A percentile compares a stretch with the other conserved stretches of the same genome.
phyloP scores from a whole-genome alignment of 1,140 invertebrate species.

The Drosophila seguyi region DNA sequence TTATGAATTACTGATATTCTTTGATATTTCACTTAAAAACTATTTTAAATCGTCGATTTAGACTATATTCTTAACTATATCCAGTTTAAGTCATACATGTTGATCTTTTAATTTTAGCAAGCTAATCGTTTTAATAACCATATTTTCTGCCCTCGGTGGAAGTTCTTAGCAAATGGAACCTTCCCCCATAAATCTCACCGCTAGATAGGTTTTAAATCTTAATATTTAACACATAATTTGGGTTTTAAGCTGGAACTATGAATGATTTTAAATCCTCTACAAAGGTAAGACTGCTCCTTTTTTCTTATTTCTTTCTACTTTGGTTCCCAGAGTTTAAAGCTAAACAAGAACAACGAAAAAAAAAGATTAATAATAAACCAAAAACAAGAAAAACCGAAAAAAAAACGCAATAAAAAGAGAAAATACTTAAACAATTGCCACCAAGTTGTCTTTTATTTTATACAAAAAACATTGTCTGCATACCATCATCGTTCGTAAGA shows the following conservation, averaged over 20 bases:
- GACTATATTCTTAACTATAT: neutral
- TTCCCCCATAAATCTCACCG: neutral
- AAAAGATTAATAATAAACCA: constrained; percentile 21
- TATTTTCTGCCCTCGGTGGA: constrained; percentile 2
- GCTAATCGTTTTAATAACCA: neutral
- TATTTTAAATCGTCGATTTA: neutral
- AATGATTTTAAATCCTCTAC: constrained; percentile 51
- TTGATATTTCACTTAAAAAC: neutral
- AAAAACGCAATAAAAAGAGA: constrained; percentile 76
- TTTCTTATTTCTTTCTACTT: constrained; percentile 60
- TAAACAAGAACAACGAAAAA: constrained; percentile 46
- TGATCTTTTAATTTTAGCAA: neutral
- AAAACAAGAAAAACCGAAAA: constrained; percentile 33
- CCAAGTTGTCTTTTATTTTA: constrained; percentile 82
- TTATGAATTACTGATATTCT: neutral
- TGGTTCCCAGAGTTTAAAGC: constrained; percentile 50
- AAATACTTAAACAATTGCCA: constrained; percentile 81
- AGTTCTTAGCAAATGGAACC: neutral
- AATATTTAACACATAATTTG: constrained; percentile 52
- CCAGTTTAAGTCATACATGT: too few species aligned
- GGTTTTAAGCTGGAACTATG: constrained; percentile 60
- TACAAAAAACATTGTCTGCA: constrained; percentile 63
- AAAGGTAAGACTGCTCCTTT: constrained; percentile 69
- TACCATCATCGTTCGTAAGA: constrained; percentile 28
- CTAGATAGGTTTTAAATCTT: constrained; percentile 37